Percentiles rank a stretch among this genome's conserved stretches.
Evolutionary conservation across 2,888 invertebrate species (phyloP).

Genomic region (Callosobruchus maculatus): DNA sequence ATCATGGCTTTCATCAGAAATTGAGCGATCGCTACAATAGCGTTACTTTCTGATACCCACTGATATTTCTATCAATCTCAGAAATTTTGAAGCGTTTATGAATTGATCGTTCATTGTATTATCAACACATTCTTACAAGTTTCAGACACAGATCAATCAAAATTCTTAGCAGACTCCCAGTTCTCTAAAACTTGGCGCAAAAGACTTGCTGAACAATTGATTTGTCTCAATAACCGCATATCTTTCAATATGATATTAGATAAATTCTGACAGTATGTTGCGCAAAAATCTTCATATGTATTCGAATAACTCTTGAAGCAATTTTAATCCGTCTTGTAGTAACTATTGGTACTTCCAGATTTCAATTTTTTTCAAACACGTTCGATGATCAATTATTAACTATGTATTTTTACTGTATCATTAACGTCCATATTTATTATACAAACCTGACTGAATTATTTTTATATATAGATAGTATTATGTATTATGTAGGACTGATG

Average conservation of each 20-base stretch:
- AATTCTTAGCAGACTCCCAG: no score
- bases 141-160: no score
- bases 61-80: no score
- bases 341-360: not conserved
- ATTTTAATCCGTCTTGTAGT: not conserved
- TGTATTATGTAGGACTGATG: constrained; percentile 3
- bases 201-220: no score
- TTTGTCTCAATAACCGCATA: no score
- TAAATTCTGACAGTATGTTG: not conserved
- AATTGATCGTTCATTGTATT: no score
- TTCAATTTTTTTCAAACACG: not conserved
- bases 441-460: constrained; percentile 39
- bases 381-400: constrained; percentile 20
- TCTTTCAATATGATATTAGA: not conserved
- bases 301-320: not conserved
- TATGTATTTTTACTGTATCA: constrained; percentile 24
- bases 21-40: no score
- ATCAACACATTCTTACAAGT: no score
- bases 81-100: no score
- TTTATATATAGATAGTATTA: constrained; percentile 30
- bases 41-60: no score
- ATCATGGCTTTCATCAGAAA: no score
- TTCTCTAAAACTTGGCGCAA: no score
- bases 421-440: constrained; percentile 36
- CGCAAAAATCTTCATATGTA: not conserved